These are phyloP conservation scores for Myathropa florea DNA, from an alignment of 2,888 invertebrate genomes.

Conservation along the genomic window DNA sequence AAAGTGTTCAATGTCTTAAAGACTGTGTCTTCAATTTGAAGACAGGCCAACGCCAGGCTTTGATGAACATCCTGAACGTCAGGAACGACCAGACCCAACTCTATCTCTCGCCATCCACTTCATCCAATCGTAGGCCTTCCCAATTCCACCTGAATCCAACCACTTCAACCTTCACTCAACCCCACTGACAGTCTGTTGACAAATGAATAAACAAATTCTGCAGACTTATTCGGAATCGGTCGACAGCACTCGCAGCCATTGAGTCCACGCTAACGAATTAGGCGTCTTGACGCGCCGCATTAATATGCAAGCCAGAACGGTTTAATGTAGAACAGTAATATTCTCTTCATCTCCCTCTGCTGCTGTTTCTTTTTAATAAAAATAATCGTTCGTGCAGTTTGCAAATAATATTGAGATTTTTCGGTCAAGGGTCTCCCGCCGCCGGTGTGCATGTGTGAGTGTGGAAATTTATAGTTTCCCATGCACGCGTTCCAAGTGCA, in stretches of 20 bases:
- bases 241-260: background rate
- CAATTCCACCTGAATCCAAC: background rate
- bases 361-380: background rate
- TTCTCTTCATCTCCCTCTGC: background rate
- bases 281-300: background rate
- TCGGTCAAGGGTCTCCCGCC: conserved; percentile 56
- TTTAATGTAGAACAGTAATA: conserved; percentile 16
- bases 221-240: background rate
- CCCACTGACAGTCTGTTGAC: background rate
- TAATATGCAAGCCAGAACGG: conserved; percentile 32
- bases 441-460: background rate
- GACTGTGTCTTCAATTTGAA: too few species aligned
- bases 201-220: background rate
- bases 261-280: background rate
- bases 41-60: too few species aligned
- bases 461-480: conserved; percentile 45
- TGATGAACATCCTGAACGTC: too few species aligned
- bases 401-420: conserved; percentile 43
- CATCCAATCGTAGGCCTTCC: background rate
- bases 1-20: too few species aligned
- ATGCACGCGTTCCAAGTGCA: conserved; percentile 3
- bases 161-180: background rate
- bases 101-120: background rate
- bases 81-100: too few species aligned
- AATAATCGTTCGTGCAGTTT: conserved; percentile 30